A percentile compares a stretch with the other conserved stretches of the same genome.
Conservation (phyloP, 2,113 vertebrate species). For the Aldabrachelys gigantea region DNA sequence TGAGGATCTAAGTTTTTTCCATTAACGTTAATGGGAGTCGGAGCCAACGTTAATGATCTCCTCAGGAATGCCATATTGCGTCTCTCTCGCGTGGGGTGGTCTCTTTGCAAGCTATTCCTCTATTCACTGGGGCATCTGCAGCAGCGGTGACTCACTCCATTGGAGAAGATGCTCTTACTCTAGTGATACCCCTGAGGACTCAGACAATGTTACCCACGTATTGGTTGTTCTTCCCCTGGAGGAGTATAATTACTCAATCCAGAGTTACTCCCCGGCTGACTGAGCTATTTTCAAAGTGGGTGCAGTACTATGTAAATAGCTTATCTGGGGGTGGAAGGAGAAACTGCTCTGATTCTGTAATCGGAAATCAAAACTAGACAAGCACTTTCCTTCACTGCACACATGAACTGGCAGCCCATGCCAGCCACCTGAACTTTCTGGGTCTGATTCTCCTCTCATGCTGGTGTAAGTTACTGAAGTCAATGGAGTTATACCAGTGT, state of each 20-base stretch:
- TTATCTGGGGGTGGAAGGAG: conserved; percentile 71
- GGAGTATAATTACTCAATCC: conserved; percentile 52
- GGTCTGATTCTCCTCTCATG: neutral
- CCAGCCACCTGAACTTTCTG: conserved; percentile 49
- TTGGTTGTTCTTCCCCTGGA: conserved; percentile 27
- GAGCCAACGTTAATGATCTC: neutral
- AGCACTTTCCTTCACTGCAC: conserved; percentile 70
- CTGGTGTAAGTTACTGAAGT: conserved; percentile 44
- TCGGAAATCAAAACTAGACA: conserved; percentile 72
- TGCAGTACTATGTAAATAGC: conserved; percentile 69
- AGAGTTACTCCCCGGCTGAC: conserved; percentile 67
- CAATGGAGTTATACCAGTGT: neutral
- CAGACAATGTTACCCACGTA: neutral
- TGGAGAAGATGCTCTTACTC: neutral
- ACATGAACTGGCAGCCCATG: conserved; percentile 67
- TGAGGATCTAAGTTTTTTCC: neutral
- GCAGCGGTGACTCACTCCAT: neutral
- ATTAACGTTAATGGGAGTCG: neutral
- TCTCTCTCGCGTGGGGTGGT: neutral
- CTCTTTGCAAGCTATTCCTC: neutral
- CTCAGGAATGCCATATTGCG: accelerated
- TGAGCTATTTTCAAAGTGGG: conserved; percentile 71
- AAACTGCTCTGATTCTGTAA: conserved; percentile 74
- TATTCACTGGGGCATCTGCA: neutral
- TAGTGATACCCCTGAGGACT: neutral